Conservation (phyloP, 2,888 invertebrate genomes). For the Melitaea athalia region DNA sequence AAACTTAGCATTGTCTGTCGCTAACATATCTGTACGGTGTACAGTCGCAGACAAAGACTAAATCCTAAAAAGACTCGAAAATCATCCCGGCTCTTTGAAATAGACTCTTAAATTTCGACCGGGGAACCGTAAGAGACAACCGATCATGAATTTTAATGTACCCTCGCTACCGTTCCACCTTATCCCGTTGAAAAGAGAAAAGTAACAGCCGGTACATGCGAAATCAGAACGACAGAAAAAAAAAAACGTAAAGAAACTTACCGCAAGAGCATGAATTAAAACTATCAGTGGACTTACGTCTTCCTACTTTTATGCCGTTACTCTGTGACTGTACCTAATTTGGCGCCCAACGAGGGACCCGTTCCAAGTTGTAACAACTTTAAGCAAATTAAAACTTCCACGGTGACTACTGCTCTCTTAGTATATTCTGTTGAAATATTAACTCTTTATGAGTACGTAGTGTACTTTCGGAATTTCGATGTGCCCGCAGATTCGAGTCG, state of each 20-base stretch:
- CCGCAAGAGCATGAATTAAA: constrained; percentile 68
- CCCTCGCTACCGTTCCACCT: constrained; percentile 35
- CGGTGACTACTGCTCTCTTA: constrained; percentile 76
- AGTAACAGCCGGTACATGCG: constrained; percentile 47
- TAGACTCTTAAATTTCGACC: constrained; percentile 40
- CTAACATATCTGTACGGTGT: constrained; percentile 33
- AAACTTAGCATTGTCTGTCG: constrained; percentile 25
- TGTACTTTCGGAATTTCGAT: constrained; percentile 66
- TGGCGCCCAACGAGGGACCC: constrained; percentile 76
- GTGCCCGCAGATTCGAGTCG: constrained; percentile 61
- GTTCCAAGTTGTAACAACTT: constrained; percentile 80
- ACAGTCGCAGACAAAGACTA: constrained; percentile 30
- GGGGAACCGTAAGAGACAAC: constrained; percentile 44
- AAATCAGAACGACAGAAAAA: constrained; percentile 42
- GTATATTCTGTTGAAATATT: constrained; percentile 77
- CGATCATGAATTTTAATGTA: constrained; percentile 48
- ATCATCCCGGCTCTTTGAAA: constrained; percentile 39
- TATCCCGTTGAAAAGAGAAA: constrained; percentile 37
- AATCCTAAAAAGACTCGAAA: constrained; percentile 35
- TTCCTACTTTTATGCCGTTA: constrained; percentile 54
- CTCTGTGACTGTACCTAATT: constrained; percentile 70
- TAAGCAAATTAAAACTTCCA: constrained; percentile 81
- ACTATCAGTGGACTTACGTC: constrained; percentile 71
- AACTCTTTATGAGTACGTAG: constrained; percentile 76
- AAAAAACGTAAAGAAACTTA: constrained; percentile 47